Percentiles rank a stretch among this genome's conserved stretches.
Conservation (phyloP, 1,140 invertebrate species). For the Archivesica marissinica region DNA sequence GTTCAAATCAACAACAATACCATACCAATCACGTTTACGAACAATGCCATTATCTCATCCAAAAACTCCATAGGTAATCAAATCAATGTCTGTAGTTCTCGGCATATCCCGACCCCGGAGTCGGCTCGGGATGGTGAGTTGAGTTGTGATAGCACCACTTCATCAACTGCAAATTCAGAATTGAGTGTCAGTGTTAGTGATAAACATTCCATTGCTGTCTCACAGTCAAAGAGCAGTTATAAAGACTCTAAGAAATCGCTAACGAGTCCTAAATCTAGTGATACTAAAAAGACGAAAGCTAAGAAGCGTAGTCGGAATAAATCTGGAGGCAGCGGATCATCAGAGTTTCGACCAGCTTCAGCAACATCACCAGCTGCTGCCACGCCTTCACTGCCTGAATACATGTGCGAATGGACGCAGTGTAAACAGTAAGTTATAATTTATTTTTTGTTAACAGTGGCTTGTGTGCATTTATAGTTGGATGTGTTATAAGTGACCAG, state of each 20-base stretch:
- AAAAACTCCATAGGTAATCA: constrained; percentile 49
- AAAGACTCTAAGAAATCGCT: constrained; percentile 55
- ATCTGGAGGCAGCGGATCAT: constrained; percentile 67
- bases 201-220: constrained; percentile 73
- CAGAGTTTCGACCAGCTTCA: constrained; percentile 66
- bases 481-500: no score
- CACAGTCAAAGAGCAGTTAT: constrained; percentile 56
- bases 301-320: constrained; percentile 73
- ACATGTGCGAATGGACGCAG: constrained; percentile 82
- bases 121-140: constrained; percentile 74
- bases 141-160: constrained; percentile 78
- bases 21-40: constrained; percentile 52
- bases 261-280: constrained; percentile 46
- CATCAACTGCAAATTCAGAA: constrained; percentile 70
- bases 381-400: constrained; percentile 68
- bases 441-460: neutral
- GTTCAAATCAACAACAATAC: constrained; percentile 51
- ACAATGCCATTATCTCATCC: constrained; percentile 53
- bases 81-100: constrained; percentile 64
- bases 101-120: constrained; percentile 74
- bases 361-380: constrained; percentile 39
- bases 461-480: neutral
- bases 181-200: constrained; percentile 56
- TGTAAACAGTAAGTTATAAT: constrained; percentile 79
- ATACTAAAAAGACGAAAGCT: constrained; percentile 64